Evolutionary conservation across 1,140 invertebrate genomes (phyloP).

Genomic region (Drosophila busckii): DNA sequence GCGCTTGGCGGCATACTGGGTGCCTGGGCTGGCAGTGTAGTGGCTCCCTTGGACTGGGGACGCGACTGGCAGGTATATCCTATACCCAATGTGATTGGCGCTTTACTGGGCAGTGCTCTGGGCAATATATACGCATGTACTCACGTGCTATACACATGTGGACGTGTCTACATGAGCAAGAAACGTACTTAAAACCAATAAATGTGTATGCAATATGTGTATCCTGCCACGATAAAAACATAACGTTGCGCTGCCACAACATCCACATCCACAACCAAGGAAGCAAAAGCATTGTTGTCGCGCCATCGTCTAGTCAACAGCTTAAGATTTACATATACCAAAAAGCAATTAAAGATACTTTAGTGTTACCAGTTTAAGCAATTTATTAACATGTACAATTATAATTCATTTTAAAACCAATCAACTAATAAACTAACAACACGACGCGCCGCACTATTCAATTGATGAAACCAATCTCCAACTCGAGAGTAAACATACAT

Average conservation of each 20-base stretch:
- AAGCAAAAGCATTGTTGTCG: conserved; percentile 31
- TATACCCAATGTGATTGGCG: conserved; percentile 83
- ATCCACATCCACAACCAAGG: conserved; percentile 20
- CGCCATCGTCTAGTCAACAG: conserved; percentile 58
- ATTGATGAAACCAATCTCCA: not conserved
- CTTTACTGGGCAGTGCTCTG: conserved; percentile 81
- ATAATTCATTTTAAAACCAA: conserved; percentile 64
- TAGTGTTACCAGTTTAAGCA: conserved; percentile 68
- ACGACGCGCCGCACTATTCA: not conserved
- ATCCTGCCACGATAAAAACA: conserved; percentile 57
- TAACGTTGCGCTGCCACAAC: conserved; percentile 56
- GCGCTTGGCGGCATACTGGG: conserved; percentile 83
- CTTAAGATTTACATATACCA: conserved; percentile 52
- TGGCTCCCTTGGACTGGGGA: conserved; percentile 92
- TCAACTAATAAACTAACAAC: conserved; percentile 64
- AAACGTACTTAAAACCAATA: conserved; percentile 49
- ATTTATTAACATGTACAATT: conserved; percentile 61
- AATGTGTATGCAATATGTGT: conserved; percentile 43
- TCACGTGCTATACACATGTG: conserved; percentile 65
- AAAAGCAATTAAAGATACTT: conserved; percentile 67
- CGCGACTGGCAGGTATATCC: conserved; percentile 88
- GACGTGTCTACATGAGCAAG: conserved; percentile 69
- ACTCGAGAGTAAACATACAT: too few relatives aligned
- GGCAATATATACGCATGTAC: conserved; percentile 79
- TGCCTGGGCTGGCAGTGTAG: conserved; percentile 88